Evolutionary conservation across 2,797 vertebrate species (phyloP).

Genomic region (Hybognathus amarus): DNA sequence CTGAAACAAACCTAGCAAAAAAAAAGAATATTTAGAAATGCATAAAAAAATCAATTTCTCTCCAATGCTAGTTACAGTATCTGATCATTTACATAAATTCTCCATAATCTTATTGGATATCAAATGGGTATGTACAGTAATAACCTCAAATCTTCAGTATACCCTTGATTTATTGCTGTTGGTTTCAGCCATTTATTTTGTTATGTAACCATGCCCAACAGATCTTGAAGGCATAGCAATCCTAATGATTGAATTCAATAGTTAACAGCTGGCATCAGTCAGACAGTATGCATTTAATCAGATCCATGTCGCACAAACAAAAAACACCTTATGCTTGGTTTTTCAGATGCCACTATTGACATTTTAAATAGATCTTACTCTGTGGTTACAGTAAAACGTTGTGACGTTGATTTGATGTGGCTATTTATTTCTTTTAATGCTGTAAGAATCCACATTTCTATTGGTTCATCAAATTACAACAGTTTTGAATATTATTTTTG

Average conservation of each 20-base stretch:
- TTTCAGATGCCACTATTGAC: constrained; percentile 42
- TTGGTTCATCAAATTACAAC: constrained; percentile 21
- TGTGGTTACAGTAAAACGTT: background rate
- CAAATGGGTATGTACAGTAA: background rate
- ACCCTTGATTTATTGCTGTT: constrained; percentile 33
- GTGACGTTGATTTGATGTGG: background rate
- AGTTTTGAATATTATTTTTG: constrained; percentile 72
- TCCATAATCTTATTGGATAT: constrained; percentile 5
- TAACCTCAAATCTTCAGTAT: constrained; percentile 1
- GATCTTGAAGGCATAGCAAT: constrained; percentile 26
- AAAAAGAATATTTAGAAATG: background rate
- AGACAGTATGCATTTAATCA: constrained; percentile 33
- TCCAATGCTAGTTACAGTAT: constrained; percentile 9
- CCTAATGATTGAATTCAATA: constrained; percentile 56
- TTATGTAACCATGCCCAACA: constrained; percentile 41
- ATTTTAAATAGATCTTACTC: constrained; percentile 44
- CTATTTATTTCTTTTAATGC: constrained; percentile 5
- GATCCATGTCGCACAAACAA: constrained; percentile 4
- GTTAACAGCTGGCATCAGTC: constrained; percentile 55
- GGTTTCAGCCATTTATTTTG: constrained; percentile 57
- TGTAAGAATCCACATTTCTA: background rate
- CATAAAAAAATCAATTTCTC: background rate
- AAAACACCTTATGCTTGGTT: constrained; percentile 49
- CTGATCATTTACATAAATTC: constrained; percentile 3
- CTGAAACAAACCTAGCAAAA: constrained; percentile 39